A percentile compares a stretch with the other conserved stretches of the same genome.
phyloP scores from a whole-genome alignment of 2,888 invertebrate genomes.

The Cerastis leucographa region DNA sequence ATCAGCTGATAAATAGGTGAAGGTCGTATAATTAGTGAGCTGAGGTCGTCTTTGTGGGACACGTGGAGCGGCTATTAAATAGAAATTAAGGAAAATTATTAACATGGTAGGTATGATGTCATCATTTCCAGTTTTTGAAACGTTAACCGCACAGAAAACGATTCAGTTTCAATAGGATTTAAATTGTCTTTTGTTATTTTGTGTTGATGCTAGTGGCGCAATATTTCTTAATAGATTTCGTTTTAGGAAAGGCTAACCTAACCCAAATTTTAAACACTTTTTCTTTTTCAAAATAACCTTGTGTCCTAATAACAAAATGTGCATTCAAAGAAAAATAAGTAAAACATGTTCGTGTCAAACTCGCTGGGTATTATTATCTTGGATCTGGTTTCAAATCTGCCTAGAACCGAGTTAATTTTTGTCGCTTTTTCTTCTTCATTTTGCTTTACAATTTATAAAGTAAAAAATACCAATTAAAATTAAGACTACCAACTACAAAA shows the following conservation, averaged over 20 bases:
- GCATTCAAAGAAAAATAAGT: neutral
- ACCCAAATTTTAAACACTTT: neutral
- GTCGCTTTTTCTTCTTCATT: neutral
- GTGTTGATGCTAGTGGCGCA: neutral
- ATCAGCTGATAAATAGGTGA: constrained; percentile 30
- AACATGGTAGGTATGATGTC: neutral
- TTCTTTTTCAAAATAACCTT: neutral
- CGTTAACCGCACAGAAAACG: neutral
- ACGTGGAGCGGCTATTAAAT: neutral
- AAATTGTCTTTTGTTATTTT: neutral
- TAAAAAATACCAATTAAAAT: neutral
- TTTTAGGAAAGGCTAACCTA: neutral
- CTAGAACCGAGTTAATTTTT: neutral
- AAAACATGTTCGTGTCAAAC: neutral
- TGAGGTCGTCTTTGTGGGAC: neutral
- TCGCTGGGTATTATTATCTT: neutral
- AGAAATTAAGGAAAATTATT: constrained; percentile 4
- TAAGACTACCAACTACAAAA: neutral
- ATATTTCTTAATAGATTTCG: no score
- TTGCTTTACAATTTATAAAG: neutral
- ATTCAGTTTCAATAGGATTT: neutral
- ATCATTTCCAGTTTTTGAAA: neutral
- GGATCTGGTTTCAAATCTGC: neutral
- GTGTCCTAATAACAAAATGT: neutral
- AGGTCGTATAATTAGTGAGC: constrained; percentile 40